A percentile compares a stretch with the other conserved stretches of the same genome.
Conservation (phyloP, 53 echinoderm and acorn worm genomes). For the Temnopleurus reevesii region DNA sequence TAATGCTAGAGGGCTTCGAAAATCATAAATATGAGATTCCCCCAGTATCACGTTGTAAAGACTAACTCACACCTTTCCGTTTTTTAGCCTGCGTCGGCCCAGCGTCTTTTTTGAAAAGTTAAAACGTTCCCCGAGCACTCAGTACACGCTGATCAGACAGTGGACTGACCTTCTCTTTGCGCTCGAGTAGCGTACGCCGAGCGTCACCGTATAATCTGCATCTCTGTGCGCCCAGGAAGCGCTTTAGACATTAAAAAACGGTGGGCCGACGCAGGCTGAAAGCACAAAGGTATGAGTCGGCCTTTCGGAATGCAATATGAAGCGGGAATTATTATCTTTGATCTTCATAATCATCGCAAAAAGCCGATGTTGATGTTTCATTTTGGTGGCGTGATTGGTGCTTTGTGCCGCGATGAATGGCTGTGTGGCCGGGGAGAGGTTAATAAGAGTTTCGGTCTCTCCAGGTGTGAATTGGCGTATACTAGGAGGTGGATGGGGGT, state of each 20-base stretch:
- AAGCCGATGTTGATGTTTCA: conserved; percentile 33
- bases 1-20: not conserved
- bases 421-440: not conserved
- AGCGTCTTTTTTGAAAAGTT: no score
- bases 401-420: not conserved
- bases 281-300: no score
- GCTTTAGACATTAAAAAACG: no score
- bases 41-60: not conserved
- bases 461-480: not conserved
- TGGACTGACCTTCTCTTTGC: not conserved
- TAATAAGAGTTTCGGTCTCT: not conserved
- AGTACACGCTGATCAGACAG: no score
- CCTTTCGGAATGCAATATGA: not conserved
- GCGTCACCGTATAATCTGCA: no score
- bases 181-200: no score
- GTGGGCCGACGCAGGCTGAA: no score
- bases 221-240: no score
- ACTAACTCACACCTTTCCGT: not conserved
- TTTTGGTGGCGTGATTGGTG: not conserved
- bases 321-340: not conserved
- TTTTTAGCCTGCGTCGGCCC: no score
- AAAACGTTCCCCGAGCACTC: no score
- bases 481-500: no score
- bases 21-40: conserved; percentile 43
- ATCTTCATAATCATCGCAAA: not conserved